A percentile compares a stretch with the other conserved stretches of the same genome.
Conservation (phyloP, 2,888 invertebrate genomes). For the Agrilus cyanescens region DNA sequence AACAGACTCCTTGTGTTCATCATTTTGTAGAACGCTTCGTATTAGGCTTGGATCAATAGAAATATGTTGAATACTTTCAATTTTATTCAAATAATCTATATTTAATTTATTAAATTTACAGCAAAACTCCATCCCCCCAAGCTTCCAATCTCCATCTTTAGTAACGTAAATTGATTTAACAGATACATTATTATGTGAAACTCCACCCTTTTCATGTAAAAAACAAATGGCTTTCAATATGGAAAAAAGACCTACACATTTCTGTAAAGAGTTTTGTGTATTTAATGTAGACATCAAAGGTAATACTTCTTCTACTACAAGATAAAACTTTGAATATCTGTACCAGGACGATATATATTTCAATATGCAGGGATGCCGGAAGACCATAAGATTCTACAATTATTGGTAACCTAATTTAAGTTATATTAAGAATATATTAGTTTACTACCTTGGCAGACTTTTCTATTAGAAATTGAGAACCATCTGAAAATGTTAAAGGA, state of each 20-base stretch:
- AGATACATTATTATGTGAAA: slow-evolving; percentile 77
- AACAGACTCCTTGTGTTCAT: slow-evolving; percentile 42
- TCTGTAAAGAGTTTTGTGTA: slow-evolving; percentile 61
- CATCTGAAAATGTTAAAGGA: slow-evolving; percentile 52
- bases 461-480: slow-evolving; percentile 55
- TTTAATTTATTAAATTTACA: slow-evolving; percentile 57
- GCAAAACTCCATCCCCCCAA: slow-evolving; percentile 75
- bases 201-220: slow-evolving; percentile 67
- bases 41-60: slow-evolving; percentile 62
- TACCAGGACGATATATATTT: slow-evolving; percentile 74
- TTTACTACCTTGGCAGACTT: slow-evolving; percentile 58
- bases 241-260: slow-evolving; percentile 73
- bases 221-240: slow-evolving; percentile 72
- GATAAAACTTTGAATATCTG: slow-evolving; percentile 58
- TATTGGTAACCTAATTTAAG: background rate
- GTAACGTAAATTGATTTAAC: slow-evolving; percentile 69
- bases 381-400: slow-evolving; percentile 69
- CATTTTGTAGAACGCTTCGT: slow-evolving; percentile 34
- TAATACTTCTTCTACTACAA: slow-evolving; percentile 72
- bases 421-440: background rate
- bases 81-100: slow-evolving; percentile 52
- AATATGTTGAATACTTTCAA: slow-evolving; percentile 53
- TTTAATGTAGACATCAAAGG: slow-evolving; percentile 58
- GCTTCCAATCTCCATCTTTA: slow-evolving; percentile 75
- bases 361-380: slow-evolving; percentile 78